phyloP scores from a whole-genome alignment of 37 sponge, comb jelly and placozoan genomes.

The Amphimedon queenslandica region DNA sequence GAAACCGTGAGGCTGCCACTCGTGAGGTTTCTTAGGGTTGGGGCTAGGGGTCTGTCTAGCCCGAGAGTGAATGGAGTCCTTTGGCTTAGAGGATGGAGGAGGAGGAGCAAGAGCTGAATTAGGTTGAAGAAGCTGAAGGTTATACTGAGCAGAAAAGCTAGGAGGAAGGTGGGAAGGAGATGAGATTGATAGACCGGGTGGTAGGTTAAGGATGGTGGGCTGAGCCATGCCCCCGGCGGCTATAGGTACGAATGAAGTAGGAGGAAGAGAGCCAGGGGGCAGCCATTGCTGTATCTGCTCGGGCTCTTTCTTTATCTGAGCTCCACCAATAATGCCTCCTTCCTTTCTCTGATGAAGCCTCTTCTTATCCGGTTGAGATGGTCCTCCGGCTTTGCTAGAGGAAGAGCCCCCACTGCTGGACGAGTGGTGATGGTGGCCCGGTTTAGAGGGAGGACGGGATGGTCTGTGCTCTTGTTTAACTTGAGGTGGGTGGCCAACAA shows the following conservation, averaged over 20 bases:
- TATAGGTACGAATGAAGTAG: background rate
- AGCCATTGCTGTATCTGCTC: background rate
- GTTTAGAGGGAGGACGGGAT: background rate
- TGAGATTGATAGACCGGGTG: background rate
- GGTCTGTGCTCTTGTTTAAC: background rate
- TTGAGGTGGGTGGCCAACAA: background rate
- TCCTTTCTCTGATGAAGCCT: background rate
- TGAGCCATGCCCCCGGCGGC: background rate
- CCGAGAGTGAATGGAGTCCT: background rate
- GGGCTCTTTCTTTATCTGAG: background rate
- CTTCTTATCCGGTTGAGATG: background rate
- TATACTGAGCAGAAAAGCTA: background rate
- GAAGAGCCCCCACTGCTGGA: too few species aligned
- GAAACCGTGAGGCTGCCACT: background rate
- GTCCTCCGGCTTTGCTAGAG: background rate
- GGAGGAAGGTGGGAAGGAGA: background rate
- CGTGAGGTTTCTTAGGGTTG: background rate
- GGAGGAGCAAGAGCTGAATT: too few species aligned
- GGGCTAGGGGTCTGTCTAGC: background rate
- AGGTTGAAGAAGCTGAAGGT: too few species aligned
- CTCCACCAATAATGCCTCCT: background rate
- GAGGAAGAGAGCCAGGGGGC: background rate
- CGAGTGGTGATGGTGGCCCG: too few species aligned
- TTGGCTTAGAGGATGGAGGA: background rate
- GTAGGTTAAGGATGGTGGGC: background rate